These are phyloP conservation scores for Palloptera scutellata DNA, from an alignment of 2,888 invertebrate species.

Conservation along the genomic window DNA sequence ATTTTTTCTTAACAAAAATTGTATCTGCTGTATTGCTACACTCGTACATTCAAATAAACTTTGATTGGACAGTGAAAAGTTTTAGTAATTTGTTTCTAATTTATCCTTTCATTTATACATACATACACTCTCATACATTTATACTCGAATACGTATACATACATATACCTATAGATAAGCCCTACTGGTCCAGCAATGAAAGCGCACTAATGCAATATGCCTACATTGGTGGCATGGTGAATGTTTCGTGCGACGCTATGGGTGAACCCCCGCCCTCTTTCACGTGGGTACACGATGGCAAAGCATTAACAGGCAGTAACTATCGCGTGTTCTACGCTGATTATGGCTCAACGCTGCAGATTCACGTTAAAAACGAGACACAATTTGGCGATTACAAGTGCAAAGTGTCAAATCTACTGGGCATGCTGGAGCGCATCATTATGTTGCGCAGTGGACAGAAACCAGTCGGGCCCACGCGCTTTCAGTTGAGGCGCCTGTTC, in stretches of 20 bases:
- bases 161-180: conserved; percentile 55
- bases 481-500: conserved; percentile 57
- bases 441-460: conserved; percentile 67
- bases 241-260: conserved; percentile 70
- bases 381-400: conserved; percentile 69
- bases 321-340: conserved; percentile 60
- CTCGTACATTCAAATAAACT: too few relatives aligned
- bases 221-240: conserved; percentile 67
- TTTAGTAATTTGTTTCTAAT: neutral
- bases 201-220: conserved; percentile 56
- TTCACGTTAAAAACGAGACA: conserved; percentile 52
- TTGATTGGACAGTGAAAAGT: neutral
- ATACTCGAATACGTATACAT: neutral
- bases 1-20: too few relatives aligned
- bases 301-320: conserved; percentile 56
- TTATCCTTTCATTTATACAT: neutral
- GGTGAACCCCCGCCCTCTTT: conserved; percentile 68
- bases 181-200: conserved; percentile 56
- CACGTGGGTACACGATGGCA: conserved; percentile 65
- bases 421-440: conserved; percentile 66
- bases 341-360: conserved; percentile 60
- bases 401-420: conserved; percentile 67
- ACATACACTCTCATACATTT: neutral
- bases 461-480: conserved; percentile 65
- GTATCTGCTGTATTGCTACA: too few relatives aligned